Evolutionary conservation across 2,888 invertebrate genomes (phyloP).

Genomic region (Camponotus fellah): DNA sequence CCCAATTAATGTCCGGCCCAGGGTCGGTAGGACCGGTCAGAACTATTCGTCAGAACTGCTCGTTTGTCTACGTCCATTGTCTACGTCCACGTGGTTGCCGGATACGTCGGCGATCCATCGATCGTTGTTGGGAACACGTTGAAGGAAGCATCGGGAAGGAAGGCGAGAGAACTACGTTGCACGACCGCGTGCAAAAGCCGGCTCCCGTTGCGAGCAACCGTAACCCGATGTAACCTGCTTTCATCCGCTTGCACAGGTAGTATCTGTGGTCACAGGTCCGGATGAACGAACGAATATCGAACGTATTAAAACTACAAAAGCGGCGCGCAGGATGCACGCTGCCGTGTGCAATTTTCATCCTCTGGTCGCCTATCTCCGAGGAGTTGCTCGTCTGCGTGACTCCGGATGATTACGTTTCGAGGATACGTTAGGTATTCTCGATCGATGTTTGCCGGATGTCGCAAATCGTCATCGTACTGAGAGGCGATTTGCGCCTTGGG

Average conservation of each 20-base stretch:
- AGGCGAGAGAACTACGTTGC: conserved; percentile 55
- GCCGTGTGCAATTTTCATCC: conserved; percentile 33
- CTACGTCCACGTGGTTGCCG: conserved; percentile 38
- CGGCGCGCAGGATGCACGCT: conserved; percentile 42
- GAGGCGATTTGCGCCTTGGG: background rate
- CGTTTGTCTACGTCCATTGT: conserved; percentile 58
- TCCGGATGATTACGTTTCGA: conserved; percentile 42
- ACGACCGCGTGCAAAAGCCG: conserved; percentile 69
- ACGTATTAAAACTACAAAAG: conserved; percentile 51
- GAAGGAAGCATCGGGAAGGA: conserved; percentile 61
- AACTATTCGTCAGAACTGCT: background rate
- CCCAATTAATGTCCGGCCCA: conserved; percentile 62
- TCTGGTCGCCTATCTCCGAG: background rate
- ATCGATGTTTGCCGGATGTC: conserved; percentile 43
- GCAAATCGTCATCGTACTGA: conserved; percentile 31
- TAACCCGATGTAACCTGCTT: conserved; percentile 60
- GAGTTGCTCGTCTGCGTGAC: conserved; percentile 38
- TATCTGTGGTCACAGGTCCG: conserved; percentile 68
- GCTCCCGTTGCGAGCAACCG: conserved; percentile 60
- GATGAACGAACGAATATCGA: conserved; percentile 44
- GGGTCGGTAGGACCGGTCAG: conserved; percentile 10
- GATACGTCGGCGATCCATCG: conserved; percentile 59
- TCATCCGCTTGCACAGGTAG: conserved; percentile 23
- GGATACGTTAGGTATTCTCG: conserved; percentile 36
- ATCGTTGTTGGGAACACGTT: conserved; percentile 52